Conservation (phyloP, 1,140 invertebrate species). For the Pseudachorutes palmiensis region DNA sequence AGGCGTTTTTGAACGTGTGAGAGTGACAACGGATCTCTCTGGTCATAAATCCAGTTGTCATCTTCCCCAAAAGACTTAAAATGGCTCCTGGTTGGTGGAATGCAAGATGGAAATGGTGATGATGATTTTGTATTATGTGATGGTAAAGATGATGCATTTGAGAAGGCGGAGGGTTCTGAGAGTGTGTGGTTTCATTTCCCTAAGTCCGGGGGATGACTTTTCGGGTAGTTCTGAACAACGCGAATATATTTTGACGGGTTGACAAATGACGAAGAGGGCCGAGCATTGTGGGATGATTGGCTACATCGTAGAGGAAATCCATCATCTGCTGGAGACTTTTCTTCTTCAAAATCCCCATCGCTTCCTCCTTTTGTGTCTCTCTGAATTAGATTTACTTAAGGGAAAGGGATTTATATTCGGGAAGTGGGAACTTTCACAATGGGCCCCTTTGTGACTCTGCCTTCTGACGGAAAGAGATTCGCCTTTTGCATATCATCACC, state of each 20-base stretch:
- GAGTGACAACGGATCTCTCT: neutral
- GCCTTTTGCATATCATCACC: conserved; percentile 4
- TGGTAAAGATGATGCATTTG: neutral
- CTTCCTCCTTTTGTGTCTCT: conserved; percentile 35
- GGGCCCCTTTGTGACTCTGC: neutral
- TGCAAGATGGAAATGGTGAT: neutral
- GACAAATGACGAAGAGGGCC: conserved; percentile 37
- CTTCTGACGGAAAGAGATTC: neutral
- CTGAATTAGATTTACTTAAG: conserved; percentile 29
- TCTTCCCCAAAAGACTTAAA: neutral
- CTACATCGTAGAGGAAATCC: conserved; percentile 38
- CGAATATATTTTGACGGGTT: conserved; percentile 34
- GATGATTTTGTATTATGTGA: neutral
- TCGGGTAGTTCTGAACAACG: too few species aligned
- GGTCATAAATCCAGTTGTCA: neutral
- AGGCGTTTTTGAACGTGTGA: neutral
- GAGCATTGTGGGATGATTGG: conserved; percentile 39
- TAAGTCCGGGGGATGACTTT: too few species aligned
- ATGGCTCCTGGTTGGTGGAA: neutral
- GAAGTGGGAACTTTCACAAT: neutral
- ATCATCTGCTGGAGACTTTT: conserved; percentile 27
- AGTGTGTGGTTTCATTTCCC: neutral
- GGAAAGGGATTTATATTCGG: conserved; percentile 10
- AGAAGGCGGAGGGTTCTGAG: neutral
- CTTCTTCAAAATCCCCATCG: conserved; percentile 12